Percentiles rank a stretch among this genome's conserved stretches.
Conservation (phyloP, 1,140 invertebrate genomes). For the Drosophila nigrodunni region DNA sequence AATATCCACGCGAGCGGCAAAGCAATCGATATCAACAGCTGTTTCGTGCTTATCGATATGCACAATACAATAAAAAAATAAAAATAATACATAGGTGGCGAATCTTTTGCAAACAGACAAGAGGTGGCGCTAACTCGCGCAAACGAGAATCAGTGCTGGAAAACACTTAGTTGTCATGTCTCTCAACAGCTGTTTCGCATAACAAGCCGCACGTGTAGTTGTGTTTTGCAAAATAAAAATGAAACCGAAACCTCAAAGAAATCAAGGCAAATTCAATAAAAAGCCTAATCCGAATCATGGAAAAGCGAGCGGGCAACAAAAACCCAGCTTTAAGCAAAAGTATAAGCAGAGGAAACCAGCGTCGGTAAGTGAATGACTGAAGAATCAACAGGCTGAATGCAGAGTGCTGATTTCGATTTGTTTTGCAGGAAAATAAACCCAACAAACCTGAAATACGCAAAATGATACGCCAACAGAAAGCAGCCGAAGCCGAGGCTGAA, state of each 20-base stretch:
- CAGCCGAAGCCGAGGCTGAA: constrained; percentile 56
- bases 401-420: neutral
- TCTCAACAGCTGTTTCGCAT: neutral
- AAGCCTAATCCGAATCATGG: constrained; percentile 12
- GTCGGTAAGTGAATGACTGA: constrained; percentile 22
- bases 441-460: constrained; percentile 66
- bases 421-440: constrained; percentile 59
- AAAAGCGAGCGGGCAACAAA: constrained; percentile 46
- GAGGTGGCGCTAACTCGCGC: too few relatives aligned
- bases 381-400: neutral
- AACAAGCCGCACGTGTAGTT: constrained; percentile 48
- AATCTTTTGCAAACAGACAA: too few relatives aligned
- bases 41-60: too few relatives aligned
- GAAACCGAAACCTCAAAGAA: constrained; percentile 53
- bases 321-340: constrained; percentile 58
- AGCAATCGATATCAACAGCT: neutral
- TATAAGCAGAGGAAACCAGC: constrained; percentile 38
- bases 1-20: constrained; percentile 20
- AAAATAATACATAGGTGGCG: too few relatives aligned
- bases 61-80: too few relatives aligned
- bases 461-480: constrained; percentile 64
- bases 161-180: neutral
- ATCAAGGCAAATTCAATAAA: constrained; percentile 36
- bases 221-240: constrained; percentile 40
- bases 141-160: constrained; percentile 18